Evolutionary conservation across 2,888 invertebrate genomes (phyloP).

Genomic region (Dyspetes luteomarginatus): DNA sequence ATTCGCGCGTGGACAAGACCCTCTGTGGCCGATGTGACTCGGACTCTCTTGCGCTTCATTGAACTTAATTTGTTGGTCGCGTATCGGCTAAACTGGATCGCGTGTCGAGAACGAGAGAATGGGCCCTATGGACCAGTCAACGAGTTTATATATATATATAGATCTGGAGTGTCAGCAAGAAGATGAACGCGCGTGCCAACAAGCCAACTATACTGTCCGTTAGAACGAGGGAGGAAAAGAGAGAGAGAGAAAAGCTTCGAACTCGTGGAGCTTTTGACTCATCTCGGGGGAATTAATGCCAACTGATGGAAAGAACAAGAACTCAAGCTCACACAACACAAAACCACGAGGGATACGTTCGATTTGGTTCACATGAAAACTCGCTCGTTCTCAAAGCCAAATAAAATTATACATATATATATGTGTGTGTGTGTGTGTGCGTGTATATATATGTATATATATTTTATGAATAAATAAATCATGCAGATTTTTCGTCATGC

Average conservation of each 20-base stretch:
- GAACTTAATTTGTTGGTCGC: conserved; percentile 69
- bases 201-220: conserved; percentile 32
- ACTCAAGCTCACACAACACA: conserved; percentile 5
- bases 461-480: background rate
- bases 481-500: background rate
- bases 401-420: background rate
- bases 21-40: conserved; percentile 18
- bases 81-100: conserved; percentile 66
- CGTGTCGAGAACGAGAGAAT: conserved; percentile 60
- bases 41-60: conserved; percentile 66
- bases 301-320: conserved; percentile 43
- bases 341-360: conserved; percentile 1
- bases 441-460: background rate
- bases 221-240: background rate
- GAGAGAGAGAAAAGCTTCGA: background rate
- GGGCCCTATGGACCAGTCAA: conserved; percentile 53
- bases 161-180: conserved; percentile 33
- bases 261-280: conserved; percentile 20
- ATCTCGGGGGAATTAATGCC: conserved; percentile 49
- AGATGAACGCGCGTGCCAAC: conserved; percentile 62
- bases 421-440: background rate
- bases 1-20: conserved; percentile 53
- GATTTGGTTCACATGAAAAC: conserved; percentile 19
- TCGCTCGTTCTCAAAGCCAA: background rate
- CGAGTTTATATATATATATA: conserved; percentile 6